Evolutionary conservation across 2,888 invertebrate species (phyloP).

Genomic region (Aleiodes leptofemur): DNA sequence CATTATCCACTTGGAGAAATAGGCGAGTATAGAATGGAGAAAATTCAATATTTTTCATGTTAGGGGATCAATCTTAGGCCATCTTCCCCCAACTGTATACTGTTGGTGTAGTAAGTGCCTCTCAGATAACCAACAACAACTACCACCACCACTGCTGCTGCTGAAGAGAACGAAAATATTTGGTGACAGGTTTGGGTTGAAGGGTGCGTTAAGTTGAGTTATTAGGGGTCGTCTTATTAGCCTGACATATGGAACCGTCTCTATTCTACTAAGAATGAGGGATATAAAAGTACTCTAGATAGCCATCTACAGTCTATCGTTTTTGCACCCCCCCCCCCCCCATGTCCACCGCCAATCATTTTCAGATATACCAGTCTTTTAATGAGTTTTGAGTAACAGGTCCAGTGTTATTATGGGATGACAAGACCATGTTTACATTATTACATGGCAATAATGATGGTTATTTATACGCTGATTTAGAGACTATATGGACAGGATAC

Average conservation of each 20-base stretch:
- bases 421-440: conserved; percentile 41
- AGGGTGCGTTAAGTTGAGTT: conserved; percentile 59
- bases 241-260: conserved; percentile 71
- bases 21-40: no score
- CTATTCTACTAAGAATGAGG: conserved; percentile 54
- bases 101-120: not conserved
- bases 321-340: conserved; percentile 15
- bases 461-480: conserved; percentile 20
- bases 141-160: not conserved
- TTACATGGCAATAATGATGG: no score
- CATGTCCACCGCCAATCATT: not conserved
- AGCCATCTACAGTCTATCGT: conserved; percentile 61
- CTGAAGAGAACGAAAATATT: conserved; percentile 70
- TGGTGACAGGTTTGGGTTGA: conserved; percentile 68
- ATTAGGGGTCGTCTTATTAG: conserved; percentile 72
- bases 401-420: conserved; percentile 73
- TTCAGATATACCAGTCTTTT: conserved; percentile 52
- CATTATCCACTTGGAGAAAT: no score
- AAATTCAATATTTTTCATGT: no score
- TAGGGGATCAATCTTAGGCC: no score
- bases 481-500: conserved; percentile 30
- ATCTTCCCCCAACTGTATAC: not conserved
- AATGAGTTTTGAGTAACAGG: conserved; percentile 65
- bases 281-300: conserved; percentile 64
- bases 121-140: not conserved